Base-by-base conservation (phyloP, 2,797 vertebrate genomes). In the Hirundo rustica region DNA sequence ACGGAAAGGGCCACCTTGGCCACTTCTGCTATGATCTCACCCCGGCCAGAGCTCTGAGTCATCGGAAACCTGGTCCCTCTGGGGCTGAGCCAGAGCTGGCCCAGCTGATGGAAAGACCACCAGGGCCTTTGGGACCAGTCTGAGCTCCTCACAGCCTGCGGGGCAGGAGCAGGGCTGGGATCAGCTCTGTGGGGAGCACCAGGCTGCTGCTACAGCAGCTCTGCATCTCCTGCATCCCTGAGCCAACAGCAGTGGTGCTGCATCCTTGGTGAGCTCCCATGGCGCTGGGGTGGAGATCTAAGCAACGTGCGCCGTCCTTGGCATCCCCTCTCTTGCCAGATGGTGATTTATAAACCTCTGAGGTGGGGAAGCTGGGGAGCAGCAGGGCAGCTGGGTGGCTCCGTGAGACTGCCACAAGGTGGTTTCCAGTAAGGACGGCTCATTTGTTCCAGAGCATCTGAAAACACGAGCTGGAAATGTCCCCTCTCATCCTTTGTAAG, bases 271-370 rank as follows among this genome's bases (percentile, higher is more conserved):
- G 61, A 6, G 42, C 12, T 72, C 50, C 44, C 1, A 0, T 1
- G 7, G 54, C 38, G 10, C 3, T 19, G 45, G 23, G 77, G 40
- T 53, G 48, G 20, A 50, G 68, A 84, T 34, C 26, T 53, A 77
- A 25, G n/a, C 45, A 19, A 0, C 0, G 0, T 17, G 20, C 1
- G 2, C 38, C 0, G 0, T 64, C 34, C 72, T 80, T 68, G 38
- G n/a, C 13, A 2, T 36, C 34, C 32, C 40, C 16, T 40, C 40
- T 68, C 47, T 84, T 58, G 57, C 36, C 81, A 71, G 57, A 38
- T 17, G 45, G 65, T 74, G 65, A 77, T 87, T 88, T 92, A 50
- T 50, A 44, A 80, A 25, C 38, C 34, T 32, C 72, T 10, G 65
- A 26, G 48, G 19, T 5, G 3, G 51, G n/a, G 48, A 85, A 34